Conservation (phyloP, 2,113 vertebrate species). For the Rhynchomys soricoides region DNA sequence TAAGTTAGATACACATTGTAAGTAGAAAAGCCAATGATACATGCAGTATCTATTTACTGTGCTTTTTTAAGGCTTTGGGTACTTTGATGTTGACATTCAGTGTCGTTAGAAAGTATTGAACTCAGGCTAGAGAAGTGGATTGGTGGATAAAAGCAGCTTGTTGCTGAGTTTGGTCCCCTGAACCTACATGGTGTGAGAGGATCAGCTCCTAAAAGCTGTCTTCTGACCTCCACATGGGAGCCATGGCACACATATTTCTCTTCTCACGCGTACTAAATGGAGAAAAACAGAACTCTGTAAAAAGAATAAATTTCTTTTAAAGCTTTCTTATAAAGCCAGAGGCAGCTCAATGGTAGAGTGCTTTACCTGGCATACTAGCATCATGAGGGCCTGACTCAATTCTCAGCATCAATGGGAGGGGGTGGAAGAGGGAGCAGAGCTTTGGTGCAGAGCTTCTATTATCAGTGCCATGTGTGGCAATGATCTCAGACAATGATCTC, state of each 20-base stretch:
- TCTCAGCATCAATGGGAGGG: not conserved
- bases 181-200: not conserved
- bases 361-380: not conserved
- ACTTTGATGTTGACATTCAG: not conserved
- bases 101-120: not conserved
- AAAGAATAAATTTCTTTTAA: not conserved
- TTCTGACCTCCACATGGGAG: not conserved
- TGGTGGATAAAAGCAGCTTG: not conserved
- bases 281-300: not conserved
- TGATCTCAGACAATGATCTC: no score
- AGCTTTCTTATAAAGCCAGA: not conserved
- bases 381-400: not conserved
- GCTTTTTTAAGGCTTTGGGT: constrained; percentile 16
- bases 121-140: not conserved
- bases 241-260: no score
- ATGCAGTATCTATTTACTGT: not conserved
- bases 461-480: not conserved
- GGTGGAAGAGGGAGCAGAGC: not conserved
- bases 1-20: not conserved
- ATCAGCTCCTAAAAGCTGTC: not conserved
- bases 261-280: not conserved
- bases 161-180: not conserved
- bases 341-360: not conserved
- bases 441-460: not conserved
- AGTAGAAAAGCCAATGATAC: not conserved